Base-by-base conservation (phyloP, 2,888 invertebrate species). In the Patella depressa region DNA sequence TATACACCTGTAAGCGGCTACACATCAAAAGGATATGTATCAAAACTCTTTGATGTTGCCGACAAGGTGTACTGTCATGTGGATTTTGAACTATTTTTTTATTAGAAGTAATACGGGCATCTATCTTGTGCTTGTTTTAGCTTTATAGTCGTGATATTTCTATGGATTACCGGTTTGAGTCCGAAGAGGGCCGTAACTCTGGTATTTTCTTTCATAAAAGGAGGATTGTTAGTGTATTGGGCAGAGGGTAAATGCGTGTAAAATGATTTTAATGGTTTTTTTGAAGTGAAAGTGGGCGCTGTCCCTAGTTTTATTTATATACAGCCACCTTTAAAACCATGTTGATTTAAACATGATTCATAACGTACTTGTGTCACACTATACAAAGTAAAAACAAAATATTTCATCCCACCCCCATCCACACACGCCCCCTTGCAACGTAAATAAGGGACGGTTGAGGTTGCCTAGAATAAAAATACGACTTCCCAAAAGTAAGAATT, bases 41-140 rank as follows among this genome's bases (percentile, higher is more conserved):
- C 65, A 19, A 65, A 65, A 65, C 65, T 65, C 24, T 65, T 65
- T 65, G 65, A 65, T 24, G 24, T 65, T 19, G 14, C 65, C 65
- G 65, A 65, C 65, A 65, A 65, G 65, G 65, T 65, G 24, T 65
- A 65, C 24, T 65, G 24, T 65, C 24, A 11, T 24, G 24, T 65
- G 24, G 19, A 65, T 24, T 65, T 12, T 65, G 24, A 65, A 12
- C 19, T 59, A 59, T 59, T 59, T 59, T n/a, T 45, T 45, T 45
- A 45, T 45, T 45, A 59, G 19, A 24, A 65, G 65, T 24, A 65
- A 65, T 65, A 65, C 19, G 11, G 65, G 65, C 24, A 65, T 65
- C 65, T 65, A 65, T 24, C 65, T 65, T 65, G 45, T 65, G 65
- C 65, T 65, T 65, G 65, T 65, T 65, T 65, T 65, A 24, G 19